Conservation (phyloP, 2,113 vertebrate species). For the Lophotis ruficrista region DNA sequence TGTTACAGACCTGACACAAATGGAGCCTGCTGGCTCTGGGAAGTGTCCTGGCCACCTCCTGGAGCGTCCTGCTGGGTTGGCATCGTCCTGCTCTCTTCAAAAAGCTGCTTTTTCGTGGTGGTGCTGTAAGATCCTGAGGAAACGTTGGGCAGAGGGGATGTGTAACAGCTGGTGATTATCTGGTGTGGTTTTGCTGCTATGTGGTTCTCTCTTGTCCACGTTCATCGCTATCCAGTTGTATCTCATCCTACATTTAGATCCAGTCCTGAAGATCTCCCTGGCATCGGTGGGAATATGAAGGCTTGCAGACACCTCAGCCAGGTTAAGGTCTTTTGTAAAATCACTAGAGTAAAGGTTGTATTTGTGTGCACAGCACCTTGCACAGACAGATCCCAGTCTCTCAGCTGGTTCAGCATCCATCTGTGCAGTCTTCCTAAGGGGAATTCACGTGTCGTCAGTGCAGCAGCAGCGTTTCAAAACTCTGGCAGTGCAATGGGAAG, state of each 20-base stretch:
- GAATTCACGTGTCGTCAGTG: fast-evolving
- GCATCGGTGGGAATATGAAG: neutral
- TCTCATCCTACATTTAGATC: neutral
- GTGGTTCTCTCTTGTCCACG: fast-evolving
- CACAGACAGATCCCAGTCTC: neutral
- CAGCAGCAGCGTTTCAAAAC: neutral
- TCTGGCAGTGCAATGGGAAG: neutral
- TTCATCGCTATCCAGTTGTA: neutral
- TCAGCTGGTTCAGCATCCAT: neutral
- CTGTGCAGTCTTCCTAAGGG: neutral
- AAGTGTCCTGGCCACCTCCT: neutral
- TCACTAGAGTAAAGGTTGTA: neutral
- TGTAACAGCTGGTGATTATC: neutral
- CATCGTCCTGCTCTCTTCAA: neutral
- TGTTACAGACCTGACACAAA: neutral
- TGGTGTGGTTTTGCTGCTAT: neutral
- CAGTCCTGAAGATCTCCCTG: neutral
- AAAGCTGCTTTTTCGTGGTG: fast-evolving
- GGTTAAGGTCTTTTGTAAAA: neutral
- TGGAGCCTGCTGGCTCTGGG: neutral
- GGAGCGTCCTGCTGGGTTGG: neutral
- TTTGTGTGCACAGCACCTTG: neutral
- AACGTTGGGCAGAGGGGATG: neutral
- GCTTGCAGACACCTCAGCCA: neutral
- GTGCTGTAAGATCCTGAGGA: neutral